phyloP scores from a whole-genome alignment of 2,888 invertebrate genomes.

The Agrochola lychnidis region DNA sequence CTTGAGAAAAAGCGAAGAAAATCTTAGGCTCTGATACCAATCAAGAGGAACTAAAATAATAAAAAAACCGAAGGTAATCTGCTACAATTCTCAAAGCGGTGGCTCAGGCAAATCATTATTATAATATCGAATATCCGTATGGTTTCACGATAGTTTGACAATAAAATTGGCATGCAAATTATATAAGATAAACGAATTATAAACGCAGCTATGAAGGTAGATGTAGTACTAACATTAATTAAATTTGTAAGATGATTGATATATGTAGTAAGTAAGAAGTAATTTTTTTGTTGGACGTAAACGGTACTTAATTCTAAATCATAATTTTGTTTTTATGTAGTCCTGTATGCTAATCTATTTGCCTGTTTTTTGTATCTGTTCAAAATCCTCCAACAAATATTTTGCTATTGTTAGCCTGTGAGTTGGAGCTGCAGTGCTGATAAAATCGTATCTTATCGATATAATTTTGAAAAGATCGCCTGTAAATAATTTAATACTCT shows the following conservation, averaged over 20 bases:
- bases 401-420: not conserved
- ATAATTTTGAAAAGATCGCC: not conserved
- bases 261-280: not conserved
- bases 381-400: not conserved
- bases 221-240: not conserved
- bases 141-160: not conserved
- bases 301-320: constrained; percentile 12
- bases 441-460: not conserved
- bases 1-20: constrained; percentile 62
- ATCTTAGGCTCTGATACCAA: not conserved
- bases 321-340: constrained; percentile 6
- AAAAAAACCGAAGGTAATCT: not conserved
- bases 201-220: not conserved
- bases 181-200: constrained; percentile 1
- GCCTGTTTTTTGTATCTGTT: not conserved
- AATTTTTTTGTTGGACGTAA: constrained; percentile 2
- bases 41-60: not conserved
- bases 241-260: not conserved
- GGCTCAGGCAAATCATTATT: not conserved
- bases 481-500: not conserved
- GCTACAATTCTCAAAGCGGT: not conserved
- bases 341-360: not conserved
- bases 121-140: not conserved
- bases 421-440: not conserved
- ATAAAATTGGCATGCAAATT: not conserved